Evolutionary conservation across 1,140 invertebrate genomes (phyloP).

Genomic region (Euwallacea fornicatus): DNA sequence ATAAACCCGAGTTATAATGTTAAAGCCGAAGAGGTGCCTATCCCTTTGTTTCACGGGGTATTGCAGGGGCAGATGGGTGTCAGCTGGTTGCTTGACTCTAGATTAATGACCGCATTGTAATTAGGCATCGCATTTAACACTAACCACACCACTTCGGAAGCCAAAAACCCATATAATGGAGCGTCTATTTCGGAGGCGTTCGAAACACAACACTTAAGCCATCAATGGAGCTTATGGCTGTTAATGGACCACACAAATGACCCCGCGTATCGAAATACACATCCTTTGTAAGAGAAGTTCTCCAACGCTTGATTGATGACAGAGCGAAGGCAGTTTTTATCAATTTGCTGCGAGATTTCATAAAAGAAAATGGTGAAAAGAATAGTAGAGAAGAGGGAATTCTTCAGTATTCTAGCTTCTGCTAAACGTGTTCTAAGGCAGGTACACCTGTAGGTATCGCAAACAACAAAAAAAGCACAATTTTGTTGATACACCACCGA

Average conservation of each 20-base stretch:
- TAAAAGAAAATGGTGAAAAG: no score
- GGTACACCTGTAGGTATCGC: no score
- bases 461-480: no score
- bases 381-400: no score
- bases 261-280: constrained; percentile 31
- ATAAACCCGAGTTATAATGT: constrained; percentile 26
- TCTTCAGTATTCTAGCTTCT: no score
- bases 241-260: constrained; percentile 36
- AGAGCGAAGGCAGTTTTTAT: not conserved
- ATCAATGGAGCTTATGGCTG: constrained; percentile 30
- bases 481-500: no score
- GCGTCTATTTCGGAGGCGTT: constrained; percentile 27
- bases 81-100: constrained; percentile 46
- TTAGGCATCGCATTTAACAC: constrained; percentile 48
- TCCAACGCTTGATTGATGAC: constrained; percentile 26
- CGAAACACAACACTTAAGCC: constrained; percentile 32
- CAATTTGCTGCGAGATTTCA: no score
- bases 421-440: no score
- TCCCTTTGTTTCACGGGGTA: not conserved
- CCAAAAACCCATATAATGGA: constrained; percentile 27
- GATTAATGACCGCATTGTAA: constrained; percentile 54
- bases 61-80: constrained; percentile 46
- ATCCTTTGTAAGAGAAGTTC: constrained; percentile 28
- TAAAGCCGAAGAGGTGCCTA: constrained; percentile 5
- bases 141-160: constrained; percentile 43